Evolutionary conservation across 2,797 vertebrate genomes (phyloP).

Genomic region (Oophaga sylvatica): DNA sequence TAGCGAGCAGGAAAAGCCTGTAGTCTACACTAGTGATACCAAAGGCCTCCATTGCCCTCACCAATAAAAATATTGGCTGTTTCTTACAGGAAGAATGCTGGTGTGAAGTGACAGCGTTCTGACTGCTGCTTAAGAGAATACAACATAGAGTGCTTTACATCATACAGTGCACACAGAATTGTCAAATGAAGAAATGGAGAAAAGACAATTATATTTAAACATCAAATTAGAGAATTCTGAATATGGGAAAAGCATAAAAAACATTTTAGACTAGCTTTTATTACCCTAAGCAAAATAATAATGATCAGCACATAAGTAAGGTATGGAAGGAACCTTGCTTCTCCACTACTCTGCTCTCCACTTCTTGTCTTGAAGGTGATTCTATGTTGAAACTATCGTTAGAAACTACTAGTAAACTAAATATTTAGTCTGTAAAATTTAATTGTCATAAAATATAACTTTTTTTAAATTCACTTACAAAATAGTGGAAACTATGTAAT

Average conservation of each 20-base stretch:
- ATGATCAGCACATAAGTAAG: too few relatives aligned
- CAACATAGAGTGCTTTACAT: too few relatives aligned
- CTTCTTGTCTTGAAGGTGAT: not conserved
- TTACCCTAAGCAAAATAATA: not conserved
- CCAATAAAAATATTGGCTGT: conserved; percentile 8
- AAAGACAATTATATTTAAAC: not conserved
- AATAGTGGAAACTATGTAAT: too few relatives aligned
- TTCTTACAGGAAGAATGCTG: conserved; percentile 46
- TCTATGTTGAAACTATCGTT: not conserved
- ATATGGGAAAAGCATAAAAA: not conserved
- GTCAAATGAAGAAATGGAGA: not conserved
- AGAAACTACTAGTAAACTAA: not conserved
- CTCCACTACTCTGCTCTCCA: too few relatives aligned
- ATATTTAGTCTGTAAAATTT: not conserved
- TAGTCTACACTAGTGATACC: conserved; percentile 67
- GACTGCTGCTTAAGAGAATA: conserved; percentile 13
- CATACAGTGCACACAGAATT: too few relatives aligned
- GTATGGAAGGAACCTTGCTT: too few relatives aligned
- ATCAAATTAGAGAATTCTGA: not conserved
- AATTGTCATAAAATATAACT: not conserved
- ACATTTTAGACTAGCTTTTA: not conserved
- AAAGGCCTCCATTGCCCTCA: conserved; percentile 52
- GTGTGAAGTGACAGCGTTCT: conserved; percentile 39
- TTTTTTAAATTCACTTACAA: not conserved
- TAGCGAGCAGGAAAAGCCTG: conserved; percentile 70